A percentile compares a stretch with the other conserved stretches of the same genome.
phyloP scores from a whole-genome alignment of 2,797 vertebrate genomes.

The Pseudopleuronectes americanus region DNA sequence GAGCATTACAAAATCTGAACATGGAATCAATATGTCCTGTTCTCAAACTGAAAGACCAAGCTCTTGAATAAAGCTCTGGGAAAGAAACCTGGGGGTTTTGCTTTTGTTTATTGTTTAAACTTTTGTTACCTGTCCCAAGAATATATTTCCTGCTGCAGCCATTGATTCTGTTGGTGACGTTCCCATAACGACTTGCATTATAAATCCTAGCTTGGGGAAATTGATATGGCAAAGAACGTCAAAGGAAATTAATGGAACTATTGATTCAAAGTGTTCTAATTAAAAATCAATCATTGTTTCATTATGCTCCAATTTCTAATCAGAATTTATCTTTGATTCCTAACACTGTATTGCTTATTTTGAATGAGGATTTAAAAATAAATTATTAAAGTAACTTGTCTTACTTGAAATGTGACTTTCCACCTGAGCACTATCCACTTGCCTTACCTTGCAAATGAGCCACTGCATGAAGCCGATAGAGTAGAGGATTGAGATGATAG shows the following conservation, averaged over 20 bases:
- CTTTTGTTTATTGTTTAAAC: not conserved
- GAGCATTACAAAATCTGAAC: too few species aligned
- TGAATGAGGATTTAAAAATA: too few species aligned
- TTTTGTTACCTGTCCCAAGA: conserved; percentile 85
- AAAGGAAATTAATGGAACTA: not conserved
- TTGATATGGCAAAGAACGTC: conserved; percentile 1
- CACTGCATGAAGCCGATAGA: conserved; percentile 88
- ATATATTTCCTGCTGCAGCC: conserved; percentile 90
- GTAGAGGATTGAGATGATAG: conserved; percentile 88
- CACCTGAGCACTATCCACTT: not conserved
- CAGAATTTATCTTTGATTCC: too few species aligned
- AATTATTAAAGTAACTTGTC: too few species aligned
- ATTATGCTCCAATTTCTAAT: too few species aligned
- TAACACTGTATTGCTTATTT: too few species aligned
- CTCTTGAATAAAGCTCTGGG: too few species aligned
- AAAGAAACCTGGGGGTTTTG: not conserved
- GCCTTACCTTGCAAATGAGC: conserved; percentile 87
- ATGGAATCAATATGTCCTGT: too few species aligned
- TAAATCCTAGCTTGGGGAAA: conserved; percentile 85
- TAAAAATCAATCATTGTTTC: too few species aligned
- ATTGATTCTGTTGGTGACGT: conserved; percentile 89
- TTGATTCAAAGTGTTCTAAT: too few species aligned
- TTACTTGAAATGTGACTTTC: too few species aligned
- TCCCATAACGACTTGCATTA: conserved; percentile 88
- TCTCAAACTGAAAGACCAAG: too few species aligned